Conservation (phyloP, 2,888 invertebrate species). For the Atethmia centrago region DNA sequence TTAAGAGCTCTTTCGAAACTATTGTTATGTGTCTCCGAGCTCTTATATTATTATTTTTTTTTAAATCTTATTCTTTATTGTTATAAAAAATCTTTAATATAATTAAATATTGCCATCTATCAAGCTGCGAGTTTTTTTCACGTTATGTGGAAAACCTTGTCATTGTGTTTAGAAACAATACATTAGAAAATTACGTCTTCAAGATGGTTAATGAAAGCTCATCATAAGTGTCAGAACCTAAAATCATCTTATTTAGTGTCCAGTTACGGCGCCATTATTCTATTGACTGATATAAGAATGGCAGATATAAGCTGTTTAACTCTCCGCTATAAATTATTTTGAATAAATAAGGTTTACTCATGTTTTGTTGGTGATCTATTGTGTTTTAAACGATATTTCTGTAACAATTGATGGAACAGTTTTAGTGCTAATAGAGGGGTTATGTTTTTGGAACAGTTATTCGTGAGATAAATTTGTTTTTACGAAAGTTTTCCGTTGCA, state of each 20-base stretch:
- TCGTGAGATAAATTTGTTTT: not conserved
- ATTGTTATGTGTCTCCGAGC: conserved; percentile 23
- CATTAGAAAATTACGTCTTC: conserved; percentile 45
- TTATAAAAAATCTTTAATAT: no score
- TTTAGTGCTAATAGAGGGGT: not conserved
- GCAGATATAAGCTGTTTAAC: conserved; percentile 27
- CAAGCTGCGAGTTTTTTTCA: not conserved
- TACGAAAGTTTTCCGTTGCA: not conserved
- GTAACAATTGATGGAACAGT: conserved; percentile 3
- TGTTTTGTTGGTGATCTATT: conserved; percentile 42
- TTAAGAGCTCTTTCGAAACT: conserved; percentile 40
- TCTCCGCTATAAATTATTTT: conserved; percentile 56
- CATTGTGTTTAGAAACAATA: conserved; percentile 17
- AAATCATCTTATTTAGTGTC: conserved; percentile 53
- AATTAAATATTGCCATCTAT: not conserved
- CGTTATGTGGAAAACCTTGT: not conserved
- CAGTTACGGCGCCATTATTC: conserved; percentile 42
- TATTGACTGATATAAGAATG: conserved; percentile 51
- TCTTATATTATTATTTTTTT: not conserved
- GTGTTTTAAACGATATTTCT: conserved; percentile 29
- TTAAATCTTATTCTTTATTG: not conserved
- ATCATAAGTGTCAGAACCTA: conserved; percentile 41
- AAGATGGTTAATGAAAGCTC: conserved; percentile 27
- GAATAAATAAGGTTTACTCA: conserved; percentile 8
- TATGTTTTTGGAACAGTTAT: not conserved